These are phyloP conservation scores for Passer domesticus DNA, from an alignment of 2,113 vertebrate species.

Conservation along the genomic window DNA sequence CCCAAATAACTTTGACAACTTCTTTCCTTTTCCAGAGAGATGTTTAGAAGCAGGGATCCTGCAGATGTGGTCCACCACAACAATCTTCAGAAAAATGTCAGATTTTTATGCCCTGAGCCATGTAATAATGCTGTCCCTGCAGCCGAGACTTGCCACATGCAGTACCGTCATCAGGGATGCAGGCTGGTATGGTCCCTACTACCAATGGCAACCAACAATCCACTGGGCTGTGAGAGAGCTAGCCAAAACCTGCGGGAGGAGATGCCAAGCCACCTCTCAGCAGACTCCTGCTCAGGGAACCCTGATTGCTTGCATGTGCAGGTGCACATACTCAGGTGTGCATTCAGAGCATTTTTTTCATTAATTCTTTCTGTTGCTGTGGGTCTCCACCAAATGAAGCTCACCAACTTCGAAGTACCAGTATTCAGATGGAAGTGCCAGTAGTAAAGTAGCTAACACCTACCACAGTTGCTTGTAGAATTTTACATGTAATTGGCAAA, in stretches of 20 bases:
- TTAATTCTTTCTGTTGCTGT: not conserved
- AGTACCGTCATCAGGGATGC: fast-evolving
- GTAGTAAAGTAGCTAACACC: not conserved
- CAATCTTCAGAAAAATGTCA: not conserved
- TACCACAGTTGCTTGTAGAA: not conserved
- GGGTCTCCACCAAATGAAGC: not conserved
- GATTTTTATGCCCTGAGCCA: not conserved
- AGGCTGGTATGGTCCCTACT: fast-evolving
- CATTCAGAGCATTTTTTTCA: not conserved
- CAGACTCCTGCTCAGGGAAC: not conserved
- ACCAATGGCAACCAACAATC: not conserved
- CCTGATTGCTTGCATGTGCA: fast-evolving
- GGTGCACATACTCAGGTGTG: fast-evolving
- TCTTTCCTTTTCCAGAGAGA: not conserved
- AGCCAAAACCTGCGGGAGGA: not conserved
- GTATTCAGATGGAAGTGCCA: fast-evolving
- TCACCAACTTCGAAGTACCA: not conserved
- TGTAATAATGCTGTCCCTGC: too few relatives aligned
- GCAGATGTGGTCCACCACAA: not conserved
- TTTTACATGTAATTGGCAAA: not conserved
- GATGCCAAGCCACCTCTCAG: not conserved
- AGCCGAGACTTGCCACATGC: not conserved
- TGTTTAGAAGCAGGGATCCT: not conserved
- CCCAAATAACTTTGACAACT: not conserved
- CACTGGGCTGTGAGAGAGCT: not conserved